Percentiles rank a stretch among this genome's conserved stretches.
These are phyloP conservation scores for Chaunax sp. DNA, from an alignment of 2,797 vertebrate species.

Conservation along the genomic window DNA sequence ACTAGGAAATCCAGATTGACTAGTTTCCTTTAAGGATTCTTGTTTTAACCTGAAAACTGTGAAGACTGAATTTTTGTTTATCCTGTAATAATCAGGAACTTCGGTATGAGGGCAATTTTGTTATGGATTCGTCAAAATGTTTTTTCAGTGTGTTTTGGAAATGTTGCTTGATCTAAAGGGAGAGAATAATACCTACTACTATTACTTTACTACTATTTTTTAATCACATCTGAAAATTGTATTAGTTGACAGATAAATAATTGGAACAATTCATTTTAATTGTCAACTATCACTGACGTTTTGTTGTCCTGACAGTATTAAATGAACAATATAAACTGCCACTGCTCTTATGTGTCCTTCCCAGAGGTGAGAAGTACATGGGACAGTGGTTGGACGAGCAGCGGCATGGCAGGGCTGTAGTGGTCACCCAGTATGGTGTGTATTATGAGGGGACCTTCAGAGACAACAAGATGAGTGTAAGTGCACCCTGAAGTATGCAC, in stretches of 20 bases:
- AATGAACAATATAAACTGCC: not conserved
- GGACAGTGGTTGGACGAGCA: slow-evolving; percentile 94
- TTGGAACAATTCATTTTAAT: not conserved
- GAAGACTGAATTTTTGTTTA: too few species aligned
- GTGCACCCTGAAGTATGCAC: slow-evolving; percentile 47
- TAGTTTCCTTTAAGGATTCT: not conserved
- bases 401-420: slow-evolving; percentile 89
- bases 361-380: slow-evolving; percentile 97
- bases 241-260: not conserved
- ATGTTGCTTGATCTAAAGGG: too few species aligned
- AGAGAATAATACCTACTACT: too few species aligned
- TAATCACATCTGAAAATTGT: not conserved
- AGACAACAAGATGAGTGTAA: slow-evolving; percentile 95
- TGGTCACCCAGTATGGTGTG: slow-evolving; percentile 93
- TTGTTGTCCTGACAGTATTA: not conserved
- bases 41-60: too few species aligned
- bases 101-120: too few species aligned
- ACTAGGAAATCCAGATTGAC: not conserved
- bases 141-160: too few species aligned
- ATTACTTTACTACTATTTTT: too few species aligned
- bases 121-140: not conserved
- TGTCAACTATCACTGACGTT: not conserved
- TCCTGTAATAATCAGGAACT: too few species aligned
- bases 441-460: slow-evolving; percentile 94
- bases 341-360: slow-evolving; percentile 9